A percentile compares a stretch with the other conserved stretches of the same genome.
phyloP scores from a whole-genome alignment of 2,888 invertebrate genomes.

The Ashinkailepas kermadecensis region DNA sequence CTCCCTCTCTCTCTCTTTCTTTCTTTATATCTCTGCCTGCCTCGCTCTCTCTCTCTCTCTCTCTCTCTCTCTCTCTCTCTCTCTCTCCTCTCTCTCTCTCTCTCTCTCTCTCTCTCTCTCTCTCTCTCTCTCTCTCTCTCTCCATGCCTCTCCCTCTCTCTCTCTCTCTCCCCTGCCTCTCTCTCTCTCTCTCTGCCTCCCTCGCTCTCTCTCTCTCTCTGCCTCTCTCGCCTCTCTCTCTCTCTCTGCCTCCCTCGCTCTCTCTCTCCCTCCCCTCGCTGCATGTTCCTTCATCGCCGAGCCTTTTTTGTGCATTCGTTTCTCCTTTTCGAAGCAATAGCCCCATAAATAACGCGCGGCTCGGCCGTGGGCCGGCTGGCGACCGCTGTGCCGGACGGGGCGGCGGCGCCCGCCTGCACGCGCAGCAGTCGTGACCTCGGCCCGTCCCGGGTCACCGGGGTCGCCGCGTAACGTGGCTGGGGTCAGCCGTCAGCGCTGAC shows the following conservation, averaged over 20 bases:
- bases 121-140: not conserved
- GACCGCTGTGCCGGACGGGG: not conserved
- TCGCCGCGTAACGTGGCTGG: not conserved
- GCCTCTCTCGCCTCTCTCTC: not conserved
- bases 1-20: too few relatives aligned
- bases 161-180: not conserved
- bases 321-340: constrained; percentile 23
- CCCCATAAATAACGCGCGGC: constrained; percentile 5
- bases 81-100: too few relatives aligned
- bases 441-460: not conserved
- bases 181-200: too few relatives aligned
- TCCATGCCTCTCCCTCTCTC: not conserved
- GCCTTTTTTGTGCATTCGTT: constrained; percentile 18
- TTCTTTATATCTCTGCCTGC: not conserved
- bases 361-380: not conserved
- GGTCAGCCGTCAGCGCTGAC: not conserved
- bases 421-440: not conserved
- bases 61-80: too few relatives aligned
- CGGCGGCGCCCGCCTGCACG: not conserved
- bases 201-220: too few relatives aligned
- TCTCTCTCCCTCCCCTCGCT: not conserved
- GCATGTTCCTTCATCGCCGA: not conserved
- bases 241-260: not conserved
- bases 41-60: too few relatives aligned
- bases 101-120: too few relatives aligned